Evolutionary conservation across 2,797 vertebrate species (phyloP).

Genomic region (Aeoliscus strigatus): DNA sequence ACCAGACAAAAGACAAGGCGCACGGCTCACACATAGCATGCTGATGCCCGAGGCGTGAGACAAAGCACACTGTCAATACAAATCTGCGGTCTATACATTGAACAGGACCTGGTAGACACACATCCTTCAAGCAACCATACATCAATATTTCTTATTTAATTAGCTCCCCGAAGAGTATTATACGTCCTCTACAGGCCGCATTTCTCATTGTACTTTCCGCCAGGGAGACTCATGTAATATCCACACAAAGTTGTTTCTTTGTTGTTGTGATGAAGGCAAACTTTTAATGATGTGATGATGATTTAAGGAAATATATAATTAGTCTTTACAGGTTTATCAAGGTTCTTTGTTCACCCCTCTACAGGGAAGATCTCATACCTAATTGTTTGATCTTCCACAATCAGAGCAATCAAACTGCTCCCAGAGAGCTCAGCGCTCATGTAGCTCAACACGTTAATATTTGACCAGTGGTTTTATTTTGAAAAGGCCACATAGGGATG

Average conservation of each 20-base stretch:
- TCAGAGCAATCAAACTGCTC: constrained; percentile 34
- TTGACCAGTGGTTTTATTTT: neutral
- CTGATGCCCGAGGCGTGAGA: constrained; percentile 61
- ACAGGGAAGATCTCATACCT: constrained; percentile 25
- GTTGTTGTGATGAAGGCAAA: constrained; percentile 38
- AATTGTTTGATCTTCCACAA: constrained; percentile 31
- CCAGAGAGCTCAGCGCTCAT: too few species aligned
- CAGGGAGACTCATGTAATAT: constrained; percentile 21
- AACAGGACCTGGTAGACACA: constrained; percentile 59
- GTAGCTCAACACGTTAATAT: too few species aligned
- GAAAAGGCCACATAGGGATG: neutral
- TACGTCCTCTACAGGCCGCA: constrained; percentile 45
- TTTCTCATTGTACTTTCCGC: constrained; percentile 28
- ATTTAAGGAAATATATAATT: constrained; percentile 55
- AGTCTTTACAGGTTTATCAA: constrained; percentile 47
- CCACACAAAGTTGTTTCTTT: constrained; percentile 28
- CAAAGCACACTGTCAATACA: constrained; percentile 72
- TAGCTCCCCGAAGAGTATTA: constrained; percentile 62
- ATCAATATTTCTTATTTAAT: constrained; percentile 66
- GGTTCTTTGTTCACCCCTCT: constrained; percentile 29
- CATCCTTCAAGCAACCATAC: constrained; percentile 55
- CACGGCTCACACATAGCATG: constrained; percentile 38
- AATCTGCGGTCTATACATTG: constrained; percentile 73
- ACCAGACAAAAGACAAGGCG: constrained; percentile 59
- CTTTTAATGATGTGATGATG: constrained; percentile 41